Evolutionary conservation across 2,797 vertebrate species (phyloP), one percentile per base, ranked within the genome.

Genomic region (Gymnocypris eckloni): DNA sequence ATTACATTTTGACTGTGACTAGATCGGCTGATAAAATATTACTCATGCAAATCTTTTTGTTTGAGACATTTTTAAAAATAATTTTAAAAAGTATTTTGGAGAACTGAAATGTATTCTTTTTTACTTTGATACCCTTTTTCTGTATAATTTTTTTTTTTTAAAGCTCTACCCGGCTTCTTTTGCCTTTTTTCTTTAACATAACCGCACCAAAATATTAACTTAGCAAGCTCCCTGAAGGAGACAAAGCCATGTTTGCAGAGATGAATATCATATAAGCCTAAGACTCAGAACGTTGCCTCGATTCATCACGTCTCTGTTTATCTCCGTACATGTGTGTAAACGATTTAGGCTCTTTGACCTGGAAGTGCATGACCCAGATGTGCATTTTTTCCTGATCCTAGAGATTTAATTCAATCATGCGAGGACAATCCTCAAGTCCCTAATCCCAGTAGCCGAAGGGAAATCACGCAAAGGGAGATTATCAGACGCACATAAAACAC

Each of bases 391-490:
- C 67, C 73, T 82, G 43, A 86, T 87, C 81, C 72, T 20, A 20
- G 66, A 70, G 81, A 90, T 81, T 83, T 72, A 80, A 69, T 70
- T 90, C 80, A 61, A 91, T 92, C 92, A 93, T 89, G 87, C 90
- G 87, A 87, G 82, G 20, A 48, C 91, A 92, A 87, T 88, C 86
- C 78, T 82, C 50, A 82, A 79, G 70, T 72, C 39, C 33, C 87
- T 85, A 86, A 92, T 93, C 91, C 90, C 89, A 81, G 50, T 81
- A 85, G 87, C 87, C 77, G 50, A 85, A 61, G 82, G 61, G 48
- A 79, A 87, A 87, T 86, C 79, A 90, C 45, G 43, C 70, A 70
- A 56, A 52, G 37, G 81, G 48, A 86, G 83, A 92, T 89, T 91
- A 84, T 16, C 33, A 88, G 90, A 91, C 71, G 61, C 87, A 80